Conservation (phyloP, 2,113 vertebrate genomes). For the Hirundichthys speculiger region DNA sequence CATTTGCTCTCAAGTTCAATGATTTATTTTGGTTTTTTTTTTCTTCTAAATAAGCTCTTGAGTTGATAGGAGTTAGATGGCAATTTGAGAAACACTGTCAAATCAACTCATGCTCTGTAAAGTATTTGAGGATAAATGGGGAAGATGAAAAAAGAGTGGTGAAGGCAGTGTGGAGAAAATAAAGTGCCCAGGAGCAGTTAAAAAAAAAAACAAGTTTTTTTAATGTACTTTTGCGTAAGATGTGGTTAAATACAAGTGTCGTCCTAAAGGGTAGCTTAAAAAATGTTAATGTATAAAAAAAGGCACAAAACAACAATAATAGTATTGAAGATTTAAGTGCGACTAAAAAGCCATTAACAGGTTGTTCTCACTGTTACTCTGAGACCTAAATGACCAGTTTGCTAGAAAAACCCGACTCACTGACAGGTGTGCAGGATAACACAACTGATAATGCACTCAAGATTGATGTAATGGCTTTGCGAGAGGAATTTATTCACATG, state of each 20-base stretch:
- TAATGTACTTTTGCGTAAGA: no score
- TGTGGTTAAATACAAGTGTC: no score
- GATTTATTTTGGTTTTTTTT: conserved; percentile 67
- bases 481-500: conserved; percentile 56
- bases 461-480: conserved; percentile 47
- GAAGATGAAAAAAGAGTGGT: conserved; percentile 9
- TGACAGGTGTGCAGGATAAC: conserved; percentile 27
- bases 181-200: neutral
- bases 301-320: neutral
- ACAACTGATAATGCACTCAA: conserved; percentile 39
- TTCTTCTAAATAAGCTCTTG: conserved; percentile 70
- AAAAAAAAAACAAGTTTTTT: no score
- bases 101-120: conserved; percentile 49
- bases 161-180: neutral
- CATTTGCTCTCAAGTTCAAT: conserved; percentile 49
- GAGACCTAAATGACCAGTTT: conserved; percentile 54
- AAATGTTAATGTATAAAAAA: no score
- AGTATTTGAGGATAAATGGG: conserved; percentile 11
- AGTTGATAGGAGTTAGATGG: conserved; percentile 47
- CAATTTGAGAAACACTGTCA: conserved; percentile 55
- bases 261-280: no score
- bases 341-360: conserved; percentile 40
- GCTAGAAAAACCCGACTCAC: conserved; percentile 13
- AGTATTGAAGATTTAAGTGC: conserved; percentile 11
- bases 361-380: conserved; percentile 23